Percentiles rank a stretch among this genome's conserved stretches.
Conservation (phyloP, 2,797 vertebrate species). For the Hemibagrus guttatus region DNA sequence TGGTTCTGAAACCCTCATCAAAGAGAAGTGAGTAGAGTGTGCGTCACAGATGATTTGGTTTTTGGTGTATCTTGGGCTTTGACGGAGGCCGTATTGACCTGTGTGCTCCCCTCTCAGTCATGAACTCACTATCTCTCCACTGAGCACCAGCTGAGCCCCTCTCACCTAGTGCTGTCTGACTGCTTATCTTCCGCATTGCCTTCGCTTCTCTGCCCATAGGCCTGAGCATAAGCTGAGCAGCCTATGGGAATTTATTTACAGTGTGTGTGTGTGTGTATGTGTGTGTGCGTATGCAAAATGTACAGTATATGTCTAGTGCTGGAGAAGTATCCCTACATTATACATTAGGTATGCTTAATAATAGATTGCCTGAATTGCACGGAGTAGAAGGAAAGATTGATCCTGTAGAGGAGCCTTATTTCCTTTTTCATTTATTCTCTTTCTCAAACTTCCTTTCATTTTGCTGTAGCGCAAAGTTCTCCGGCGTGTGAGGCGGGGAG, state of each 20-base stretch:
- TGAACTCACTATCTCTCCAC: slow-evolving; percentile 46
- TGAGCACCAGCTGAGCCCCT: slow-evolving; percentile 55
- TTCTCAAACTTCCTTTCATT: slow-evolving; percentile 38
- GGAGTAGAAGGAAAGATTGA: slow-evolving; percentile 11
- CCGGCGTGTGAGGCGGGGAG: slow-evolving; percentile 18
- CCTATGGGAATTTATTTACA: slow-evolving; percentile 51
- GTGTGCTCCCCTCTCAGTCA: slow-evolving; percentile 43
- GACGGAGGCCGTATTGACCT: slow-evolving; percentile 57
- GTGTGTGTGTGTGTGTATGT: slow-evolving; percentile 18
- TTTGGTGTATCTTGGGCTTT: slow-evolving; percentile 52
- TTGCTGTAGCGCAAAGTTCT: slow-evolving; percentile 35
- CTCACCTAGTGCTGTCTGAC: slow-evolving; percentile 49
- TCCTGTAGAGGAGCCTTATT: slow-evolving; percentile 12
- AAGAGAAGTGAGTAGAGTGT: slow-evolving; percentile 37
- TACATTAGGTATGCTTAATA: slow-evolving; percentile 48
- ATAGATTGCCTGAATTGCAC: slow-evolving; percentile 37
- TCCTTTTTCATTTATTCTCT: slow-evolving; percentile 18
- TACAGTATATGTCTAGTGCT: slow-evolving; percentile 29
- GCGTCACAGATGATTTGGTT: slow-evolving; percentile 48
- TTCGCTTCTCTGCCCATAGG: slow-evolving; percentile 40
- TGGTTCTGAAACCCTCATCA: slow-evolving; percentile 34
- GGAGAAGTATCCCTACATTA: slow-evolving; percentile 43
- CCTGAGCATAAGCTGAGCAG: slow-evolving; percentile 40
- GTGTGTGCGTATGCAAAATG: slow-evolving; percentile 22
- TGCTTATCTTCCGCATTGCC: slow-evolving; percentile 39